Conservation (phyloP, 2,797 vertebrate species). For the Hyperoplus immaculatus region DNA sequence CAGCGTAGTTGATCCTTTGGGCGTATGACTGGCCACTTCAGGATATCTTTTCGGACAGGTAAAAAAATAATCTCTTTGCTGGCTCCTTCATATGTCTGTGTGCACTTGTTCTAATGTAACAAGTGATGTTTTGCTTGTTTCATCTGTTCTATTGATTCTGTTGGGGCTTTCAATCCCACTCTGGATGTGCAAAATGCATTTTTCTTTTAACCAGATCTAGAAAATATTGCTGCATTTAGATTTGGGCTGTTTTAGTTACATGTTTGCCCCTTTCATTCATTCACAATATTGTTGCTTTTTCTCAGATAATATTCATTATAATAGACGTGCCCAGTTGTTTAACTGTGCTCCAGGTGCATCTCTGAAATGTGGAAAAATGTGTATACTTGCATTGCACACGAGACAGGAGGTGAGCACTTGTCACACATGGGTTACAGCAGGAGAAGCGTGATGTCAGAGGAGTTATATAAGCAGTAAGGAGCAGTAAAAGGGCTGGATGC, state of each 20-base stretch:
- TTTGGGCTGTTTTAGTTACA: neutral
- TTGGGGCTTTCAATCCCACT: conserved; percentile 12
- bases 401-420: conserved; percentile 66
- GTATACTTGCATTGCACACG: conserved; percentile 23
- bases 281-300: conserved; percentile 2
- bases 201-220: conserved; percentile 15
- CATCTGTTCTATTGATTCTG: conserved; percentile 17
- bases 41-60: conserved; percentile 75
- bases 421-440: conserved; percentile 79
- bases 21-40: conserved; percentile 61
- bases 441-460: conserved; percentile 80
- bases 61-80: conserved; percentile 56
- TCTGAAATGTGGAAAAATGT: neutral
- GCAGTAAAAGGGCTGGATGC: conserved; percentile 75
- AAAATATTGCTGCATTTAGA: conserved; percentile 42
- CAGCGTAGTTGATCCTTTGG: conserved; percentile 64
- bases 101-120: conserved; percentile 54
- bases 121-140: conserved; percentile 58
- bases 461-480: conserved; percentile 82
- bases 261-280: conserved; percentile 9
- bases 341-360: conserved; percentile 12
- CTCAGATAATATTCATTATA: conserved; percentile 3
- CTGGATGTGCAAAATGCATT: conserved; percentile 28
- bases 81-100: conserved; percentile 28
- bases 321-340: neutral